Percentiles rank a stretch among this genome's conserved stretches.
Conservation (phyloP, 2,113 vertebrate species). For the Pagrus major region DNA sequence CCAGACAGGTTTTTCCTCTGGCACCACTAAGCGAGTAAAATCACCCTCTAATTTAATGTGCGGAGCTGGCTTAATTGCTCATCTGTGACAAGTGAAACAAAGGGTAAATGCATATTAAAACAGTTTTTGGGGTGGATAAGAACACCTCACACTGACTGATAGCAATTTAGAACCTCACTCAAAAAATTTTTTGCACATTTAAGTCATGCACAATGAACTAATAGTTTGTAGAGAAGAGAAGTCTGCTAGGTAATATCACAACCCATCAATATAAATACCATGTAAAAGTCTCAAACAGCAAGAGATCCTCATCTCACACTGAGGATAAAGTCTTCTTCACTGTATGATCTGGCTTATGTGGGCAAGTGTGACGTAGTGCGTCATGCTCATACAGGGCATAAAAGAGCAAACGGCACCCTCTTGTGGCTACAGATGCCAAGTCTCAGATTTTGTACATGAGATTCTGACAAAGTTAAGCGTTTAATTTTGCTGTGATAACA, state of each 20-base stretch:
- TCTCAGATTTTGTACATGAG: neutral
- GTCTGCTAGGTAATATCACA: neutral
- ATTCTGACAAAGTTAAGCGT: neutral
- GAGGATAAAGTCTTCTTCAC: neutral
- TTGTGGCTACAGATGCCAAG: conserved; percentile 19
- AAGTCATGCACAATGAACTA: neutral
- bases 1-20: neutral
- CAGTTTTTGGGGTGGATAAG: neutral
- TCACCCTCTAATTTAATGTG: neutral
- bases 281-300: neutral
- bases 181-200: neutral
- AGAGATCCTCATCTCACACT: neutral
- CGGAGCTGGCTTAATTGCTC: neutral
- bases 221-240: neutral
- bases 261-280: neutral
- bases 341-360: neutral
- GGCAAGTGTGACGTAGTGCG: neutral
- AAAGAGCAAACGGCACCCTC: conserved; percentile 25
- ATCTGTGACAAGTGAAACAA: conserved; percentile 9
- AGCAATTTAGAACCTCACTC: neutral
- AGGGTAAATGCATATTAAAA: neutral
- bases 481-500: neutral
- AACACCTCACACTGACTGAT: neutral
- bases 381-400: neutral
- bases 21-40: neutral